phyloP scores from a whole-genome alignment of 1,140 invertebrate genomes.

The Cyphomyrmex costatus region DNA sequence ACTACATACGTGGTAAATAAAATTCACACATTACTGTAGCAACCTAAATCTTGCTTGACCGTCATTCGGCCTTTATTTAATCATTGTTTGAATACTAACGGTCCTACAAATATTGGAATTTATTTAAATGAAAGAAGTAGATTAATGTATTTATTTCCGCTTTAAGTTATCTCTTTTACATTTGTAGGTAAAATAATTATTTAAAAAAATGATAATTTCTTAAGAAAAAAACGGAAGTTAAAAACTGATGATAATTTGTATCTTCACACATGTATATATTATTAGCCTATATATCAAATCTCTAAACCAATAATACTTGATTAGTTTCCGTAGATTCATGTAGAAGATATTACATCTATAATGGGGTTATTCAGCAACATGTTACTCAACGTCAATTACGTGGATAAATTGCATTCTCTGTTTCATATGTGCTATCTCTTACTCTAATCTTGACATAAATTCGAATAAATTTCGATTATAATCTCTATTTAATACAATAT shows the following conservation, averaged over 20 bases:
- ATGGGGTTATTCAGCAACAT: conserved; percentile 64
- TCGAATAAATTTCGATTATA: conserved; percentile 10
- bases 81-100: too few relatives aligned
- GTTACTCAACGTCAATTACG: conserved; percentile 73
- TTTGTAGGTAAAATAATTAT: neutral
- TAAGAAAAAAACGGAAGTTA: neutral
- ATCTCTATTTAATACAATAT: conserved; percentile 4
- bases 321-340: conserved; percentile 48
- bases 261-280: neutral
- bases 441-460: conserved; percentile 21
- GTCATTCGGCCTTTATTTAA: too few relatives aligned
- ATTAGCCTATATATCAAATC: conserved; percentile 36
- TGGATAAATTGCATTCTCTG: conserved; percentile 63
- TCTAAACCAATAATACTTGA: conserved; percentile 51
- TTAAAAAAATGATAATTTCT: neutral
- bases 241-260: neutral
- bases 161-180: neutral
- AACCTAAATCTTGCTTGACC: too few relatives aligned
- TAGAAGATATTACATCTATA: conserved; percentile 71
- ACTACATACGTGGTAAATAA: too few relatives aligned
- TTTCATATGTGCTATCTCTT: conserved; percentile 9
- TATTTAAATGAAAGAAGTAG: neutral
- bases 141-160: neutral
- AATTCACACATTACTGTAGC: too few relatives aligned
- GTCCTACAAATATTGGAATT: neutral